Percentiles rank a stretch among this genome's conserved stretches.
These are phyloP conservation scores for Peromyscus melanophrys DNA, from an alignment of 2,797 vertebrate species.

Conservation along the genomic window DNA sequence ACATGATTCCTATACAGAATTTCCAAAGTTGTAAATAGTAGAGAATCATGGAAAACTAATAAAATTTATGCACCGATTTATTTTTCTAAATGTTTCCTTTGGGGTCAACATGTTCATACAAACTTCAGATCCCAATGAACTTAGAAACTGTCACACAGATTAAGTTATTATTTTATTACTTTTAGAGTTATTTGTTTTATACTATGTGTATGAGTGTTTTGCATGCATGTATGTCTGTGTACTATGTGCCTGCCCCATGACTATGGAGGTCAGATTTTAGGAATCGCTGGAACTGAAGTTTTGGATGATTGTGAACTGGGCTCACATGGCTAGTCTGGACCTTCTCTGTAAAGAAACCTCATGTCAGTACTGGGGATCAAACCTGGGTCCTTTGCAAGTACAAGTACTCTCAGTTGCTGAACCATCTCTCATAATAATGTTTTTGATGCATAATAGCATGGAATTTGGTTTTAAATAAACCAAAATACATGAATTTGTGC, in stretches of 20 bases:
- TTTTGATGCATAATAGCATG: conserved; percentile 5
- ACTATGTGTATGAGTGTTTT: neutral
- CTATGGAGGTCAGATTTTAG: neutral
- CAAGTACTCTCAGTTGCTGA: neutral
- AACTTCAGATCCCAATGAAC: neutral
- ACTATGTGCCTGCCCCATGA: neutral
- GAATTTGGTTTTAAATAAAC: conserved; percentile 38
- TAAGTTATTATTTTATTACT: neutral
- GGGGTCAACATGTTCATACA: neutral
- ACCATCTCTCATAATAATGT: neutral
- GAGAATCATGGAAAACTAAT: neutral
- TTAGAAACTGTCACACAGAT: neutral
- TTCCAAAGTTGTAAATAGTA: neutral
- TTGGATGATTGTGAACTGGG: neutral
- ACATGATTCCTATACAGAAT: neutral
- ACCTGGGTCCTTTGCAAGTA: neutral
- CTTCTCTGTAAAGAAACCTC: neutral
- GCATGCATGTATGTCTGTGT: neutral
- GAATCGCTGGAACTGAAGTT: too few relatives aligned
- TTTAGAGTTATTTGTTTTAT: neutral
- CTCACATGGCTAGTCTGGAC: neutral
- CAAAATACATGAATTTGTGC: neutral
- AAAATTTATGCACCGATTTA: neutral
- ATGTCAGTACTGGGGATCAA: neutral
- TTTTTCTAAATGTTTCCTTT: conserved; percentile 3